These are phyloP conservation scores for Phalacrocorax brasilianus DNA, from an alignment of 2,113 vertebrate species.

Conservation along the genomic window DNA sequence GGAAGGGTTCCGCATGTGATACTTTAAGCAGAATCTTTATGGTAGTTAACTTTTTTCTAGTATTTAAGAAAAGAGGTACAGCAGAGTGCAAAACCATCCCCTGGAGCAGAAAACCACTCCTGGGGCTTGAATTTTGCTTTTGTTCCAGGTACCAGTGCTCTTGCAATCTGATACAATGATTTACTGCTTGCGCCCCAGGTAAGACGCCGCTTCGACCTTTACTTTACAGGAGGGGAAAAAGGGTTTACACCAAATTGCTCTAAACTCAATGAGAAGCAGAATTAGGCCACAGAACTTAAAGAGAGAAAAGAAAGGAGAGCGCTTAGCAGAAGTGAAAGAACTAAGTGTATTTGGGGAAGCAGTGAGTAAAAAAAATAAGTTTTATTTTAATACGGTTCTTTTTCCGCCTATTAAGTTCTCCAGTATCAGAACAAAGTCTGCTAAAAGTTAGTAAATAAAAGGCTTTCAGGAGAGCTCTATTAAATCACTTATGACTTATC, in stretches of 20 bases:
- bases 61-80: background rate
- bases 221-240: background rate
- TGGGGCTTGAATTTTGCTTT: background rate
- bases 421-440: constrained; percentile 61
- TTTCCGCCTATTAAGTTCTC: constrained; percentile 55
- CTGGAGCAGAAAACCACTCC: background rate
- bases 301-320: background rate
- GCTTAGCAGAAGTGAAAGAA: constrained; percentile 16
- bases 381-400: constrained; percentile 40
- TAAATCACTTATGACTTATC: constrained; percentile 74
- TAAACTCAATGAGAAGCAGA: background rate
- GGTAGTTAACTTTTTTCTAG: background rate
- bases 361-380: constrained; percentile 13
- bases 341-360: background rate
- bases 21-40: background rate
- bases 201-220: background rate
- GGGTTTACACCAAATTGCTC: background rate
- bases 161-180: no score
- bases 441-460: constrained; percentile 75
- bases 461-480: constrained; percentile 69
- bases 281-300: background rate
- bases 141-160: background rate
- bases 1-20: background rate
- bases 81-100: background rate
- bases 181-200: background rate